Conservation (phyloP, 2,113 vertebrate species). For the Chaetodon trifascialis region DNA sequence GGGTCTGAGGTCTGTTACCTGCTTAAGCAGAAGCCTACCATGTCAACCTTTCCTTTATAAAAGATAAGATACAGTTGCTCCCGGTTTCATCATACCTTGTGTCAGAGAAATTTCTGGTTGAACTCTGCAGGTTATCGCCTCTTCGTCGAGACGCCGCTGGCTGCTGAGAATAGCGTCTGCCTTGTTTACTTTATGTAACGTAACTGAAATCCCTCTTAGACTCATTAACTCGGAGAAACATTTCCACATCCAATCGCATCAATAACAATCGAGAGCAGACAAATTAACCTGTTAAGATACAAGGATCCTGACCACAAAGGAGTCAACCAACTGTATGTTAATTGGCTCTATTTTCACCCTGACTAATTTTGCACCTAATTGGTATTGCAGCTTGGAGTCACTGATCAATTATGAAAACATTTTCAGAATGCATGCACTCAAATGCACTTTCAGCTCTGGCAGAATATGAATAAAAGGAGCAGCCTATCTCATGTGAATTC, state of each 20-base stretch:
- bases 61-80: conserved; percentile 56
- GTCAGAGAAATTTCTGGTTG: conserved; percentile 36
- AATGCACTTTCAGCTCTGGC: conserved; percentile 28
- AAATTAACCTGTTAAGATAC: conserved; percentile 66
- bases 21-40: conserved; percentile 23
- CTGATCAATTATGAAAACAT: conserved; percentile 54
- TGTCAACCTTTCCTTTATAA: conserved; percentile 28
- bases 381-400: conserved; percentile 43
- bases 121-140: conserved; percentile 34
- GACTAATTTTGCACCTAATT: conserved; percentile 64
- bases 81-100: conserved; percentile 62
- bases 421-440: conserved; percentile 31
- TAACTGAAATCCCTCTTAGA: conserved; percentile 59
- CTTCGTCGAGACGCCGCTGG: conserved; percentile 29
- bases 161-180: conserved; percentile 25
- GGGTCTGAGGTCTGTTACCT: conserved; percentile 33
- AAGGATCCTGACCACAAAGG: conserved; percentile 51
- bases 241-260: conserved; percentile 47
- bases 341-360: conserved; percentile 52
- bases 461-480: conserved; percentile 35
- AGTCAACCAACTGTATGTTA: conserved; percentile 63
- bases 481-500: conserved; percentile 22
- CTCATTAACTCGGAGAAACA: conserved; percentile 55
- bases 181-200: conserved; percentile 49
- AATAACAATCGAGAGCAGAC: conserved; percentile 68